phyloP scores from a whole-genome alignment of 2,888 invertebrate genomes.

The Phortica okadai region DNA sequence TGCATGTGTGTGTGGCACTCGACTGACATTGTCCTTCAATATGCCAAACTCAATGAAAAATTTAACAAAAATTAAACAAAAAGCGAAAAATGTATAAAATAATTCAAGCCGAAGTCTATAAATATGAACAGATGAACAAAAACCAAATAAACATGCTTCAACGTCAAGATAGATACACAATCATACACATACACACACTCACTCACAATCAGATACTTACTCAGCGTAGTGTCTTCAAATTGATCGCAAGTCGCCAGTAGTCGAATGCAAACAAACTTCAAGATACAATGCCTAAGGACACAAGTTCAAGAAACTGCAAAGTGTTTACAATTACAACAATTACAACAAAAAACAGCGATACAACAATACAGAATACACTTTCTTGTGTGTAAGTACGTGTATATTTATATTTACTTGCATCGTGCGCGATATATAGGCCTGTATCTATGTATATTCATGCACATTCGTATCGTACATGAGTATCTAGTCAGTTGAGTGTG shows the following conservation, averaged over 20 bases:
- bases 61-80: constrained; percentile 25
- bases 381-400: background rate
- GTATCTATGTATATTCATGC: background rate
- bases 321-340: constrained; percentile 45
- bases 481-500: background rate
- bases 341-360: background rate
- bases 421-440: background rate
- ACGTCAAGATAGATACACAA: background rate
- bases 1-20: background rate
- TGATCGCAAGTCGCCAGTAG: constrained; percentile 9
- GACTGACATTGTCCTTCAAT: constrained; percentile 28
- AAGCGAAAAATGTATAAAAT: constrained; percentile 19
- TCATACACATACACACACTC: background rate
- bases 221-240: background rate
- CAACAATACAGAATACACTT: background rate
- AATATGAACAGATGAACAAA: constrained; percentile 18
- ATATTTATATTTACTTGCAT: background rate
- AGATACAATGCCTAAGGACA: constrained; percentile 65
- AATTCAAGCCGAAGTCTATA: constrained; percentile 12
- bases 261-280: constrained; percentile 13
- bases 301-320: constrained; percentile 69
- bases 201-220: background rate
- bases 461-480: background rate
- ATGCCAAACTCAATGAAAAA: constrained; percentile 18
- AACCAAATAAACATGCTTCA: constrained; percentile 27